Evolutionary conservation across 2,888 invertebrate species (phyloP), one percentile per base, ranked within the genome.

Genomic region (Beris morrisii): DNA sequence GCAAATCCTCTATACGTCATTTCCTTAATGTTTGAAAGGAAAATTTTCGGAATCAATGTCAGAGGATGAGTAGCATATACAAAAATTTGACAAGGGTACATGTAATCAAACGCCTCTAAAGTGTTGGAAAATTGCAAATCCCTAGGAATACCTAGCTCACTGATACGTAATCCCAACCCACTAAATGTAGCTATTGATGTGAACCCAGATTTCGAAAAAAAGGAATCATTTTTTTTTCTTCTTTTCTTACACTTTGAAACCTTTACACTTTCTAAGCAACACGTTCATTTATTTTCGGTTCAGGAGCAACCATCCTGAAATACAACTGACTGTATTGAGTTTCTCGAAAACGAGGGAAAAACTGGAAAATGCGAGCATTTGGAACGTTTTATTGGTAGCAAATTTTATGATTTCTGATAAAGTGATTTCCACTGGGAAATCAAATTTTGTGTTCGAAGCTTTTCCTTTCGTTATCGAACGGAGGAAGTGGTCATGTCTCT

Each of bases 321-420:
- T 22, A 22, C 22, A 22, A 22, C 22, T 22, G 22, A 22, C 1
- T 22, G 22, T 22, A 22, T 22, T 22, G 22, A 22, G 3, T 22
- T 22, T 22, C 22, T 22, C 22, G 22, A 22, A 22, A 22, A 38
- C 38, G 56, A 58, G 32, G 65, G 38, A 69, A 69, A 69, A 70
- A 53, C 22, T 57, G 68, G 67, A 69, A 72, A 72, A 71, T 70
- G 71, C 64, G 71, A 71, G 69, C 71, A 72, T 71, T 72, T 71
- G 69, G 70, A 72, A 69, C 70, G 67, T 72, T 71, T 72, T 75
- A 75, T 75, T 74, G 73, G 75, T 71, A 72, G 74, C 72, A 75
- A 74, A 75, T 75, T 78, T 78, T 78, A 77, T 78, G 78, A 77
- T 78, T 77, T 75, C 74, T 73, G 75, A 75, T 78, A 78, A 78